Evolutionary conservation across 64 coral and sea anemone genomes (phyloP).

Genomic region (Astreopora myriophthalma): DNA sequence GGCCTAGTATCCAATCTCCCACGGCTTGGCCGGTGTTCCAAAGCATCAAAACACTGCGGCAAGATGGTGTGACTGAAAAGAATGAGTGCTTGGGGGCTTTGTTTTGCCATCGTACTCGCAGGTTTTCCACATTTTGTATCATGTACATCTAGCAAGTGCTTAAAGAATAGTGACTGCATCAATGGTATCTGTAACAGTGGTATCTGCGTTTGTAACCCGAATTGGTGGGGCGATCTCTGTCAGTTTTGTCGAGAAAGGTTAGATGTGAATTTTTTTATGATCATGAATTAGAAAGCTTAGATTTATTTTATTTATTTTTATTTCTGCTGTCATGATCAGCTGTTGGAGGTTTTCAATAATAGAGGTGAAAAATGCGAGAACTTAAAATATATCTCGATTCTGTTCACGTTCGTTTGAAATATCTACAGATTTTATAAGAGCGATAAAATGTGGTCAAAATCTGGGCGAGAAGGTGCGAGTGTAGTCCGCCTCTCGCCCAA

Average conservation of each 20-base stretch:
- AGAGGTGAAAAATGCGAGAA: no score
- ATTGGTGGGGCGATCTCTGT: neutral
- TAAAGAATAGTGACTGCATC: neutral
- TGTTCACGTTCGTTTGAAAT: no score
- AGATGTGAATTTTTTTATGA: neutral
- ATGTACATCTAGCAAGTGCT: conserved; percentile 1
- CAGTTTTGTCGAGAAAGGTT: conserved; percentile 5
- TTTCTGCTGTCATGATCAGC: no score
- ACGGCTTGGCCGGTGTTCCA: neutral
- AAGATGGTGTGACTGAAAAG: conserved; percentile 13
- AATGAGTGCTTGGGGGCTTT: conserved; percentile 13
- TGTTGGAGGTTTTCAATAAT: no score
- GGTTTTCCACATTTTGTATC: neutral
- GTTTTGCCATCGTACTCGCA: conserved; percentile 17
- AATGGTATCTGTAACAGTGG: conserved; percentile 3
- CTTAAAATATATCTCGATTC: no score
- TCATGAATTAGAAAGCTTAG: no score
- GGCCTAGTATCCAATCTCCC: neutral
- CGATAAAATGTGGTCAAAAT: no score
- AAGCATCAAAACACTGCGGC: neutral
- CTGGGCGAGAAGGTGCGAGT: no score
- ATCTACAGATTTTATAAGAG: no score
- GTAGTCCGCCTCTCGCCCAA: no score
- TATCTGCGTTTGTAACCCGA: neutral
- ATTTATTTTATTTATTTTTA: neutral